Percentiles rank a stretch among this genome's conserved stretches.
phyloP scores from a whole-genome alignment of 1,140 invertebrate species.

The Mya arenaria region DNA sequence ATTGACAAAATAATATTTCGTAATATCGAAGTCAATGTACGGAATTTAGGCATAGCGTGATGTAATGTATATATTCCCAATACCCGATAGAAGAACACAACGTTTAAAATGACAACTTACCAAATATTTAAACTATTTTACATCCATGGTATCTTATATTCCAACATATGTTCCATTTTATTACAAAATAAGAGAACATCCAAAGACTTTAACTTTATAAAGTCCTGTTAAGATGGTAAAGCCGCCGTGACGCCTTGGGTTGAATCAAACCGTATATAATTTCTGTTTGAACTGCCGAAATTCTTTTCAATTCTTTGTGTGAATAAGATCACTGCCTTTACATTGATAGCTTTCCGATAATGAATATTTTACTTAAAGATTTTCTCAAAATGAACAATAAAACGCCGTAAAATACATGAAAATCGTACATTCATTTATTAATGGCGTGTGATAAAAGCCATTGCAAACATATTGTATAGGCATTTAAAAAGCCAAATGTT shows the following conservation, averaged over 20 bases:
- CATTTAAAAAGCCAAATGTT: too few species aligned
- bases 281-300: neutral
- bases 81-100: neutral
- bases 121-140: neutral
- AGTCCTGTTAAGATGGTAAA: neutral
- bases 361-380: too few species aligned
- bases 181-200: neutral
- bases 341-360: slow-evolving; percentile 17
- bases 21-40: neutral
- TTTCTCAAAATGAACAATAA: too few species aligned
- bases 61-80: neutral
- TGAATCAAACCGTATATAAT: slow-evolving; percentile 15
- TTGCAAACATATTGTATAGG: too few species aligned
- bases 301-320: slow-evolving; percentile 6
- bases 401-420: too few species aligned
- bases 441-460: too few species aligned
- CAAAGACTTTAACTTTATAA: neutral
- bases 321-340: slow-evolving; percentile 5
- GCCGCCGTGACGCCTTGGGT: neutral
- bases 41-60: neutral
- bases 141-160: neutral
- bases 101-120: neutral
- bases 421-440: too few species aligned
- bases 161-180: neutral
- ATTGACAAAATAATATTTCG: neutral